Evolutionary conservation across 1,140 invertebrate species (phyloP), one percentile per base, ranked within the genome.

Genomic region (Babylonia areolata): DNA sequence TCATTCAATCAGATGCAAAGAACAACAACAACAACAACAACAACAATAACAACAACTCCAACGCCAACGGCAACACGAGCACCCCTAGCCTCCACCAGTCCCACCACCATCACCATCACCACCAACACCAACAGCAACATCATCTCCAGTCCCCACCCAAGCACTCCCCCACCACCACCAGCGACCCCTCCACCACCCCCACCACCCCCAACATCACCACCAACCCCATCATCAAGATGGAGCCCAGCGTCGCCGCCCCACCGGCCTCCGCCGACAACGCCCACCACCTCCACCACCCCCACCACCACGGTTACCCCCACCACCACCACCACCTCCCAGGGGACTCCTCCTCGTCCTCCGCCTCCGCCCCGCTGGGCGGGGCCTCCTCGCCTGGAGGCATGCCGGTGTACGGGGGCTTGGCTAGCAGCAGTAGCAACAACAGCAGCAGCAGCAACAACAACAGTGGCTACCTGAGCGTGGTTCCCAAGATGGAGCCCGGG

Each of bases 401-500:
- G 46, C 9, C 46, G 9, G 46, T 51, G 46, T 51, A n/a, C 46
- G 46, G 46, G 46, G 46, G 9, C 46, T n/a, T 17, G 46, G 46
- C 9, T 51, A 51, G n/a, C n/a, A n/a, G n/a, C 85, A 82, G 85
- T 46, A 28, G 17, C 73, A 46, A 85, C 79, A 84, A 33, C 79
- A 23, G 46, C 9, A 37, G 84, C 3, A n/a, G 5, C 85, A 82
- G 85, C 69, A 28, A 20, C 73, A 46, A 85, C 79, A 84, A 33
- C 79, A 23, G 46, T 9, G 51, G 84, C 3, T 71, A 86, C 71
- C 31, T 37, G n/a, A 82, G 82, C 46, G 46, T 17, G 37, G 37
- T 71, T 12, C 46, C 86, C 12, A 88, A 88, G 46, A 73, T 80
- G 39, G 85, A 64, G 58, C 58, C 58, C 15, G 58, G 23, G 20